Evolutionary conservation across 2,888 invertebrate species (phyloP), one percentile per base, ranked within the genome.

Genomic region (Bombylius major): DNA sequence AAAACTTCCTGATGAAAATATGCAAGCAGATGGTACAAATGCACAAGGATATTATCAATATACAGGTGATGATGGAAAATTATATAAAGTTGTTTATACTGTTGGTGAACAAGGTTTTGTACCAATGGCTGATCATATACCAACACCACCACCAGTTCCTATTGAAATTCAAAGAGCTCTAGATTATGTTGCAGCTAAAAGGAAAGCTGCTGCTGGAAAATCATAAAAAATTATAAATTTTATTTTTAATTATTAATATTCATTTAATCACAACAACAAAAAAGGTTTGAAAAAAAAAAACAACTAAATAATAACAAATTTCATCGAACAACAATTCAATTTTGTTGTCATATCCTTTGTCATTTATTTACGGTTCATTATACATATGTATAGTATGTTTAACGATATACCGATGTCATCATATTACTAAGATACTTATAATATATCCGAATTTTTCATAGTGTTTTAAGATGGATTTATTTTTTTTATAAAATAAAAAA

Each of bases 131-230:
- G 84, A 81, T 5, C 87, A 87, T 70, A 74, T 87, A 51, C 87
- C 86, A 3, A 86, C 86, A 11, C 81, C 86, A 23, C 86, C 86
- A 0, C 86, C 86, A 47, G 82, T 81, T 56, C 86, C 86, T 33
- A 81, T 82, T 59, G 84, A 81, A 64, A 86, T 87, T 63, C 83
- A 83, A 63, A 83, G 81, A 65, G 84, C 86, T 13, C 74, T 87
- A 7, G 86, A 85, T 63, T 86, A 79, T 71, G 77, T 83, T 48
- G 83, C 83, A 59, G 70, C 56, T 76, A 70, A 70, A 61, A 68
- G 45, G n/a, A 45, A 32, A 12, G 33, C 31, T 32, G 2, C 32
- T 11, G 42, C 31, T 32, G 34, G 39, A 23, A 70, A 58, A 68
- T 69, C 13, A 70, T 70, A 14, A 69, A 69, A 69, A 39, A 68